These are phyloP conservation scores for Cephalopterus ornatus DNA, from an alignment of 2,113 vertebrate genomes.

Conservation along the genomic window DNA sequence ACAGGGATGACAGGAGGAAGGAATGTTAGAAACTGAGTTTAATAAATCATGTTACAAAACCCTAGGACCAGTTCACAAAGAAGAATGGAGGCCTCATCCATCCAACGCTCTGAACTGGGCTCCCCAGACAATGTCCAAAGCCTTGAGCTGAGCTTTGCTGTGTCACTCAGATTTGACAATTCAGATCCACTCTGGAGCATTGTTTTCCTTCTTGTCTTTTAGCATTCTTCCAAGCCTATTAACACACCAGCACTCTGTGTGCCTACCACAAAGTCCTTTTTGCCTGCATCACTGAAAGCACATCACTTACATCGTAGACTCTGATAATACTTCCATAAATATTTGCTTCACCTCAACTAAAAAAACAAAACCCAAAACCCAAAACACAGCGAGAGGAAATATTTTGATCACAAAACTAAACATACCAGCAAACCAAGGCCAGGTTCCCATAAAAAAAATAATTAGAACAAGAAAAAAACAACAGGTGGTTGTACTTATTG, in stretches of 20 bases:
- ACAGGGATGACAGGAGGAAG: neutral
- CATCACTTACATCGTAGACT: neutral
- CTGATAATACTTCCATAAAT: neutral
- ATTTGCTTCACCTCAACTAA: neutral
- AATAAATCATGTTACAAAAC: conserved; percentile 54
- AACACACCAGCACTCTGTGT: neutral
- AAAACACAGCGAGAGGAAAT: neutral
- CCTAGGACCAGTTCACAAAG: neutral
- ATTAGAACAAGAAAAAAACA: neutral
- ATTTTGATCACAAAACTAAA: neutral
- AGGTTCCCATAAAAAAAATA: neutral
- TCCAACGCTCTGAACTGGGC: neutral
- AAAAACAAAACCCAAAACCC: neutral
- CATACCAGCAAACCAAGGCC: neutral
- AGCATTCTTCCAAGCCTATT: neutral
- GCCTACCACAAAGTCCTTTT: neutral
- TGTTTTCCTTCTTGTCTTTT: neutral
- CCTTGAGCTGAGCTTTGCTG: neutral
- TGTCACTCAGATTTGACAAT: neutral
- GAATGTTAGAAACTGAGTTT: conserved; percentile 34
- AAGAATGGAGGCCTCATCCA: neutral
- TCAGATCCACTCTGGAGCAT: neutral
- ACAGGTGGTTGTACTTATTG: neutral
- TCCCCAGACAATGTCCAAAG: neutral
- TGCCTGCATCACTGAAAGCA: neutral